Base-by-base conservation (phyloP, 2,113 vertebrate species). In the Psephotus haematonotus region DNA sequence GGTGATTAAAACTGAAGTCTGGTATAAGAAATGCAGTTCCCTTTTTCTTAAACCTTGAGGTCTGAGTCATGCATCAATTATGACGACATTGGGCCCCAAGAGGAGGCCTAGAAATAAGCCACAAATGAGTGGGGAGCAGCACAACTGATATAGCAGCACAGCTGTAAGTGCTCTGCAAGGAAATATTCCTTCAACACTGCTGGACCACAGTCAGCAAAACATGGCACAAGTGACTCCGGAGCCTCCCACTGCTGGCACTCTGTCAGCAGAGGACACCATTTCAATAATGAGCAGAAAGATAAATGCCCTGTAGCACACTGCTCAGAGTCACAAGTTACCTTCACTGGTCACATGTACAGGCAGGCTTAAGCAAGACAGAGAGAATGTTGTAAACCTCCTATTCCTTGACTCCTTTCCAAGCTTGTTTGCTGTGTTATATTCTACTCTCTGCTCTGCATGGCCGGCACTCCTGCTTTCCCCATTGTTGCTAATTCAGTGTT, bases 141-240 rank as follows among this genome's bases (percentile, higher is more conserved):
- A 33, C 17, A 44, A 46, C 16, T 8, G 37, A 47, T 23, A 37
- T 7, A 29, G 10, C 77, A 76, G 57, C 65, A 52, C 53, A 60
- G 77, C 70, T 62, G 62, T 18, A 2, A 6, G 47, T 11, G 57
- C 85, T 63, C 76, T 68, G 85, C 60, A 29, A 33, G 68, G 86
- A 81, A 63, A 69, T 27, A 29, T 37, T 22, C 64, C 50, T 39
- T 31, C 14, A 22, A 4, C 0, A 1, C 64, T 60, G 52, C 55
- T 84, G 88, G 63, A 81, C 59, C 24, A 13, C 17, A 24, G 39
- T 11, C 79, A 92, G 70, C 53, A 86, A 29, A 65, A 33, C 41
- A 17, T 0, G 10, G 53, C 71, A 46, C 0, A 3, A 60, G 71
- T 3, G 4, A 31, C 33, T 7, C 10, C 1, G 37, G 79, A 24